Evolutionary conservation across 2,113 vertebrate species (phyloP).

Genomic region (Indri indri): DNA sequence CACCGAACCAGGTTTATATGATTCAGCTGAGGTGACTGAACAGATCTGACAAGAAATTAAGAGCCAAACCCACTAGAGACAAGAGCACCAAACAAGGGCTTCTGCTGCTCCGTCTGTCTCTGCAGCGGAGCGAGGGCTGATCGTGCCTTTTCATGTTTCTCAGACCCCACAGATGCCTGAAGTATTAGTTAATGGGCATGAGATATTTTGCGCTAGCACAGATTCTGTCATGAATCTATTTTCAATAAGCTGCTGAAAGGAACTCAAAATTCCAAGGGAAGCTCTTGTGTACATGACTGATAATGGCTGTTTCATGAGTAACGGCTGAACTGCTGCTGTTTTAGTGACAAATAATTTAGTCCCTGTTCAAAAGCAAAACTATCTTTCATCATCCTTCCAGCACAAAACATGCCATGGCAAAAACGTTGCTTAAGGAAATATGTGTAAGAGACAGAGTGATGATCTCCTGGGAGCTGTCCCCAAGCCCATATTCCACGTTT

Average conservation of each 20-base stretch:
- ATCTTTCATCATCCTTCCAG: not conserved
- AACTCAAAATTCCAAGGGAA: not conserved
- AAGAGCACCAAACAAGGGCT: not conserved
- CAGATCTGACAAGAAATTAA: constrained; percentile 8
- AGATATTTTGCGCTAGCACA: not conserved
- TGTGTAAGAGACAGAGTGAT: not conserved
- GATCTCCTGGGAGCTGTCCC: not conserved
- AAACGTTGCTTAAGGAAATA: not conserved
- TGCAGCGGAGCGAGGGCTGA: accelerated
- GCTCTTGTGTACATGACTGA: not conserved
- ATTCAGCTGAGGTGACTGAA: not conserved
- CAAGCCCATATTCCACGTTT: not conserved
- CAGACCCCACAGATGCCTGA: not conserved
- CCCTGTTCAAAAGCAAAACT: not conserved
- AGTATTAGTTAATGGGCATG: not conserved
- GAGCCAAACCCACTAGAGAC: not conserved
- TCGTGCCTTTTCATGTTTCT: not conserved
- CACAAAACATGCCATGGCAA: not conserved
- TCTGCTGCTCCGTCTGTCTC: not conserved
- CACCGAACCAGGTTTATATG: not conserved
- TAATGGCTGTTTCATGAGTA: constrained; percentile 2
- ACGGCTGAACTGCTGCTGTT: not conserved
- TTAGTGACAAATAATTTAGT: constrained; percentile 31
- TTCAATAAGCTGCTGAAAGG: not conserved
- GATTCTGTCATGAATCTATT: not conserved